phyloP scores from a whole-genome alignment of 2,888 invertebrate species.

The Apocheima hispidaria region DNA sequence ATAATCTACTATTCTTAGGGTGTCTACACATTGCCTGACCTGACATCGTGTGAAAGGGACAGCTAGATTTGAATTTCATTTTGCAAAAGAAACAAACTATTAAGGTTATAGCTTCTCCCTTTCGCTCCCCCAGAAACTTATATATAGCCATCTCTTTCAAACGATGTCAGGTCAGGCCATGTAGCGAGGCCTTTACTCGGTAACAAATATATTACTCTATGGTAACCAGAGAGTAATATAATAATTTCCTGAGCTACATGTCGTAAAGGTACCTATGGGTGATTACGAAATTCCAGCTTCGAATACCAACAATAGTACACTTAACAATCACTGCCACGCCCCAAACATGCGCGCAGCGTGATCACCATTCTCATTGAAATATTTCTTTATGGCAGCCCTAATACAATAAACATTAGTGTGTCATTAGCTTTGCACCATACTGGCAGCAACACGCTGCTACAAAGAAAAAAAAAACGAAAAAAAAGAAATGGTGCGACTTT shows the following conservation, averaged over 20 bases:
- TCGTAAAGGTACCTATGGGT: constrained; percentile 65
- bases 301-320: constrained; percentile 75
- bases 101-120: too few relatives aligned
- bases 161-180: too few relatives aligned
- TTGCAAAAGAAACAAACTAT: too few relatives aligned
- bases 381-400: constrained; percentile 79
- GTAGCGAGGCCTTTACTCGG: too few relatives aligned
- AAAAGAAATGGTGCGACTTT: constrained; percentile 51
- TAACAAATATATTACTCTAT: neutral
- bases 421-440: constrained; percentile 81
- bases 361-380: constrained; percentile 80
- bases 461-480: constrained; percentile 53
- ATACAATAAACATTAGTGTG: constrained; percentile 83
- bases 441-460: constrained; percentile 59
- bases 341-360: constrained; percentile 83
- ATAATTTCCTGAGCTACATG: constrained; percentile 38
- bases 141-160: too few relatives aligned
- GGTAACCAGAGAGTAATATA: neutral
- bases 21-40: too few relatives aligned
- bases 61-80: too few relatives aligned
- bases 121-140: too few relatives aligned
- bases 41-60: too few relatives aligned
- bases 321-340: constrained; percentile 78
- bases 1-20: too few relatives aligned
- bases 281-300: constrained; percentile 75